Evolutionary conservation across 1,140 invertebrate genomes (phyloP).

Genomic region (Temnothorax curvispinosus): DNA sequence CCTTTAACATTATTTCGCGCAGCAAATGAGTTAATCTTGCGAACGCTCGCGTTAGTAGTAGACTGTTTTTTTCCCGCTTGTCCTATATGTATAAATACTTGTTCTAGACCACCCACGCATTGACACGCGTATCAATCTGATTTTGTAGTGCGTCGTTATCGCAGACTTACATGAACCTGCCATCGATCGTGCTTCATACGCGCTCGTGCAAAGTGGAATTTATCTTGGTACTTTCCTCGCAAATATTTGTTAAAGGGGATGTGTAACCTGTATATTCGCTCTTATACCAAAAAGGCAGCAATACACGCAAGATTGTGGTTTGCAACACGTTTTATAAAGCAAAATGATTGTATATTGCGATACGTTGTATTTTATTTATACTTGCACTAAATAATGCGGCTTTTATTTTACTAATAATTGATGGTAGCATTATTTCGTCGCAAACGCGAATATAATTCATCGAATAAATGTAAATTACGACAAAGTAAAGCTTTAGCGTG

Average conservation of each 20-base stretch:
- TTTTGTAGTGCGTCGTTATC: conserved; percentile 37
- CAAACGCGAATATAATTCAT: background rate
- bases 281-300: background rate
- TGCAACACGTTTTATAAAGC: background rate
- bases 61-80: background rate
- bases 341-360: conserved; percentile 16
- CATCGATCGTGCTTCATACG: conserved; percentile 34
- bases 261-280: background rate
- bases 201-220: conserved; percentile 26
- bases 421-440: conserved; percentile 6
- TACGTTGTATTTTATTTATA: conserved; percentile 17
- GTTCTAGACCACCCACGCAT: background rate
- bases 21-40: conserved; percentile 13
- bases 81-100: background rate
- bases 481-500: background rate
- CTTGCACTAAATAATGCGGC: background rate
- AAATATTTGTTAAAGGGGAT: conserved; percentile 58
- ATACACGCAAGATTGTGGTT: background rate
- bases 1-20: background rate
- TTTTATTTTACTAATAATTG: conserved; percentile 32
- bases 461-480: background rate
- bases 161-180: background rate
- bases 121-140: conserved; percentile 16
- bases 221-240: conserved; percentile 30
- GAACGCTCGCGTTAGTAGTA: background rate